A percentile compares a stretch with the other conserved stretches of the same genome.
Evolutionary conservation across 2,797 vertebrate species (phyloP).

Genomic region (Threskiornis aethiopicus): DNA sequence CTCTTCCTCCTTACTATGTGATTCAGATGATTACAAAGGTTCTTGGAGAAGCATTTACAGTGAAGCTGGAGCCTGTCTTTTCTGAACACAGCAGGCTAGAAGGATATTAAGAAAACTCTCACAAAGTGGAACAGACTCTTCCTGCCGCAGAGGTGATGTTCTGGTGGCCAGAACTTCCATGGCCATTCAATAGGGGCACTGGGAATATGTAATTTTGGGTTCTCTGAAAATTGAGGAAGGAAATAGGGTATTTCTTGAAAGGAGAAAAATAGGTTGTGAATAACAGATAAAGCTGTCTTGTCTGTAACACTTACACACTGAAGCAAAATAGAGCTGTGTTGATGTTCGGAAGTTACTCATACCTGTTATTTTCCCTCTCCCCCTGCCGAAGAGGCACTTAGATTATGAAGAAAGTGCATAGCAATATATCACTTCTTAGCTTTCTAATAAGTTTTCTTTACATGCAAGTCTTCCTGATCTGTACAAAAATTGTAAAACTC

Average conservation of each 20-base stretch:
- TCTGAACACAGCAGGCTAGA: neutral
- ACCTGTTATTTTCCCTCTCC: neutral
- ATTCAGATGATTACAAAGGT: neutral
- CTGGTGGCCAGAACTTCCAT: neutral
- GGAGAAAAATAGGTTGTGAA: neutral
- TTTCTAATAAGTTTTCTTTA: neutral
- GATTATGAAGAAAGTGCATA: neutral
- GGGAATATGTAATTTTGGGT: neutral
- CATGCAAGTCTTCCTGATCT: neutral
- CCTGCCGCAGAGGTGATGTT: neutral
- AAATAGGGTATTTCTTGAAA: neutral
- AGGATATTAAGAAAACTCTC: neutral
- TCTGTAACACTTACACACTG: neutral
- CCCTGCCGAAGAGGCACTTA: neutral
- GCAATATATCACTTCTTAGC: neutral
- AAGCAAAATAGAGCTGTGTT: too few relatives aligned
- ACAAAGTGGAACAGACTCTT: neutral
- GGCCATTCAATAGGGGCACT: rapidly evolving
- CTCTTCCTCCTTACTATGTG: rapidly evolving
- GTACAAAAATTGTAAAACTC: rapidly evolving
- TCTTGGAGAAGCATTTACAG: neutral
- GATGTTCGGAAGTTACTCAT: neutral
- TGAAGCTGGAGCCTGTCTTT: neutral
- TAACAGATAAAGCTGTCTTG: neutral
- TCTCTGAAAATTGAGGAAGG: neutral